A percentile compares a stretch with the other conserved stretches of the same genome.
These are phyloP conservation scores for Epistrophe grossulariae DNA, from an alignment of 2,888 invertebrate species.

Conservation along the genomic window DNA sequence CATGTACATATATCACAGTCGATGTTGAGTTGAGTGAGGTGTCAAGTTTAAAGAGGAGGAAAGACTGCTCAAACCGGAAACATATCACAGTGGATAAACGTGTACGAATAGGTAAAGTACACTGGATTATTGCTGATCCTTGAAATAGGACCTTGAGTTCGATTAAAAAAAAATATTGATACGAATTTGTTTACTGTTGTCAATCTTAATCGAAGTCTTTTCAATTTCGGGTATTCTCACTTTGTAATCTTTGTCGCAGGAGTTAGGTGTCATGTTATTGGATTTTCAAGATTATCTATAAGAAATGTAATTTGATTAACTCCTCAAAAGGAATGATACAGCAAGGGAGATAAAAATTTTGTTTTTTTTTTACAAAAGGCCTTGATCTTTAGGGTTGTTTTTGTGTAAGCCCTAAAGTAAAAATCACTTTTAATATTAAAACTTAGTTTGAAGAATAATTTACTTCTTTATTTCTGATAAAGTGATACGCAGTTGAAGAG, in stretches of 20 bases:
- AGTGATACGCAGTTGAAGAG: no score
- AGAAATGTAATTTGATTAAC: slow-evolving; percentile 64
- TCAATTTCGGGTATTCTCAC: slow-evolving; percentile 42
- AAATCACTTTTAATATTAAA: no score
- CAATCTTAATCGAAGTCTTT: slow-evolving; percentile 49
- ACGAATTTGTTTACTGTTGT: slow-evolving; percentile 74
- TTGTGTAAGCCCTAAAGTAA: background rate
- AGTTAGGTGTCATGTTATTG: slow-evolving; percentile 64
- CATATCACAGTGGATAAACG: background rate
- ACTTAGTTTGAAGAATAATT: no score
- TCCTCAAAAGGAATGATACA: background rate
- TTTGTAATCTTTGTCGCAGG: slow-evolving; percentile 42
- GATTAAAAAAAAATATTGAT: slow-evolving; percentile 71
- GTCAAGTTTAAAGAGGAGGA: slow-evolving; percentile 59
- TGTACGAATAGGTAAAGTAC: background rate
- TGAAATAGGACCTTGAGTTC: slow-evolving; percentile 62
- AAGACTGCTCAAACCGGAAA: slow-evolving; percentile 66
- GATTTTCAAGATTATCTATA: slow-evolving; percentile 66
- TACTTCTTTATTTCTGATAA: no score
- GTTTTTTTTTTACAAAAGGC: background rate
- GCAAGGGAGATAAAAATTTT: background rate
- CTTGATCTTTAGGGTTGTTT: background rate
- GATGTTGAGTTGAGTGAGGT: slow-evolving; percentile 50
- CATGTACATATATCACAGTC: slow-evolving; percentile 24
- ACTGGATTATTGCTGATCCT: slow-evolving; percentile 51